These are phyloP conservation scores for Myocastor coypus DNA, from an alignment of 2,113 vertebrate species.

Conservation along the genomic window DNA sequence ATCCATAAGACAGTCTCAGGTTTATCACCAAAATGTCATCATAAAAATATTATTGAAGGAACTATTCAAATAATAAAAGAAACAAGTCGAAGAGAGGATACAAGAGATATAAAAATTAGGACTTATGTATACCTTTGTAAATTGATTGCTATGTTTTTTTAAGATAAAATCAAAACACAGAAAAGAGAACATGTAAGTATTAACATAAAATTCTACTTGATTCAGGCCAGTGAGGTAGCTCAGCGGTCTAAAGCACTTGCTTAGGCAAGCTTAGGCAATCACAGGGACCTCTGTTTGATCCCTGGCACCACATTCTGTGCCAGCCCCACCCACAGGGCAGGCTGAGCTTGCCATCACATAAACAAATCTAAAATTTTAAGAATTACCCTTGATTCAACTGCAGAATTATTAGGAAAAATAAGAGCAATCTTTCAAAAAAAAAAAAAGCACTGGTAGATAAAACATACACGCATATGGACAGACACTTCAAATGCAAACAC, in stretches of 20 bases:
- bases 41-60: neutral
- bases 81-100: neutral
- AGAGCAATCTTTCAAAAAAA: neutral
- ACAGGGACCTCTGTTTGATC: no score
- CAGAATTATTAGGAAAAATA: neutral
- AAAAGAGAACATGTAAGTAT: constrained; percentile 29
- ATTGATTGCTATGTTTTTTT: neutral
- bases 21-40: neutral
- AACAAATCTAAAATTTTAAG: neutral
- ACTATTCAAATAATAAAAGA: neutral
- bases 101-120: neutral
- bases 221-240: no score
- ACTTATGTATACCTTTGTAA: neutral
- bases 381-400: neutral
- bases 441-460: neutral
- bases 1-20: neutral
- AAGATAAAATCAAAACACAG: constrained; percentile 24
- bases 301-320: no score
- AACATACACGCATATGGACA: neutral
- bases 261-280: no score
- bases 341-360: no score
- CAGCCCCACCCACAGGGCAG: no score
- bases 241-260: no score
- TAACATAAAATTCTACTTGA: neutral
- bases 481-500: neutral